Evolutionary conservation across 2,113 vertebrate genomes (phyloP).

Genomic region (Osmerus eperlanus): DNA sequence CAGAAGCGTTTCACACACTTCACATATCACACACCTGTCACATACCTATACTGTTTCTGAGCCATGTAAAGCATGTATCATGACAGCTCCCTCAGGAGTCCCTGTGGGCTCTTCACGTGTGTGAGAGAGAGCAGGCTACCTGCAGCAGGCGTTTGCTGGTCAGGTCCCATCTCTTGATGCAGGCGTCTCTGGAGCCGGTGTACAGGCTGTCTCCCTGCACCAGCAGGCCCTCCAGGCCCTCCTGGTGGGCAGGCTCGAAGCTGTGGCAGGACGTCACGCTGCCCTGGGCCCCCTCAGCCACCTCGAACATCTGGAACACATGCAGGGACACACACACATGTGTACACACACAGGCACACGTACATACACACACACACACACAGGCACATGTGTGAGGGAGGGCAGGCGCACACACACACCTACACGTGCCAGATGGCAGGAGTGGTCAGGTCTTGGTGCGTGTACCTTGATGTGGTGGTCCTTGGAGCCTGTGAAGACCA

Average conservation of each 20-base stretch:
- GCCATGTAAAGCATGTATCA: too few relatives aligned
- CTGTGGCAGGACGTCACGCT: conserved; percentile 82
- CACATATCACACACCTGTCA: too few relatives aligned
- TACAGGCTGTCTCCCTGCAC: conserved; percentile 84
- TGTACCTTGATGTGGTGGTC: conserved; percentile 92
- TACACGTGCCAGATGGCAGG: background rate
- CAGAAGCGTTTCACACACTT: too few relatives aligned
- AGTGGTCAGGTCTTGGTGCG: background rate
- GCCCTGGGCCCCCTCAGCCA: conserved; percentile 88
- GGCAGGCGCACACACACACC: background rate
- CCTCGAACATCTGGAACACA: conserved; percentile 87
- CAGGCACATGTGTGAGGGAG: background rate
- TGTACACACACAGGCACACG: background rate
- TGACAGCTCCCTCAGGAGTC: background rate
- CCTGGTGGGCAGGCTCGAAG: conserved; percentile 89
- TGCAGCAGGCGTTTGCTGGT: conserved; percentile 83
- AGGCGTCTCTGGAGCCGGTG: conserved; percentile 88
- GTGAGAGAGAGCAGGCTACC: conserved; percentile 62
- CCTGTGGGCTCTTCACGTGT: too few relatives aligned
- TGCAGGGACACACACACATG: background rate
- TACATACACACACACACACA: conserved; percentile 23
- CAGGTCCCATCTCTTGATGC: conserved; percentile 95
- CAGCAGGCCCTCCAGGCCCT: conserved; percentile 85
- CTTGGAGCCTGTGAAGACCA: conserved; percentile 97
- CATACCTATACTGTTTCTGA: too few relatives aligned